Percentiles rank a stretch among this genome's conserved stretches.
phyloP scores from a whole-genome alignment of 2,888 invertebrate genomes.

The Onthophagus sagittarius region DNA sequence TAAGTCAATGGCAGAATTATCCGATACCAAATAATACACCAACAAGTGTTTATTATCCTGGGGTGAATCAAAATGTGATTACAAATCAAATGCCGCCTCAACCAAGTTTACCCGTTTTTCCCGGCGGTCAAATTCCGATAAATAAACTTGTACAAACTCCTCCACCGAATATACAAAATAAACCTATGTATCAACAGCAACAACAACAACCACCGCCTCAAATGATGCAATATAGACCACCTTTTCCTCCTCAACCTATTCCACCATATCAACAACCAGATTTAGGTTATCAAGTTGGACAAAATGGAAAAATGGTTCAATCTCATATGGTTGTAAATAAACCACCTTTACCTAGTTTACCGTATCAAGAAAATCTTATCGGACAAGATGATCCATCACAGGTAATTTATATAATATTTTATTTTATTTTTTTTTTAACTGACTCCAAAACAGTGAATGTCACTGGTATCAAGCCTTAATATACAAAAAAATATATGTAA shows the following conservation, averaged over 20 bases:
- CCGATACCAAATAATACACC: constrained; percentile 37
- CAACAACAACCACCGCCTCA: constrained; percentile 9
- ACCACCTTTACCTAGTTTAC: constrained; percentile 35
- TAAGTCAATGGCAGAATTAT: constrained; percentile 53
- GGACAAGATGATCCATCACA: constrained; percentile 18
- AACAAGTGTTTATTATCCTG: constrained; percentile 24
- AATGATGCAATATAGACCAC: constrained; percentile 6
- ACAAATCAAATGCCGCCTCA: constrained; percentile 10
- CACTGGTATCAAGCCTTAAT: no score
- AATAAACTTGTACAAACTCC: constrained; percentile 16
- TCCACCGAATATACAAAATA: constrained; percentile 17
- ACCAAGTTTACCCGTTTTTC: neutral
- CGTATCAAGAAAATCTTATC: constrained; percentile 32
- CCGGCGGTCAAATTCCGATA: constrained; percentile 20
- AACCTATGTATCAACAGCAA: constrained; percentile 14
- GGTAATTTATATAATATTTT: constrained; percentile 2
- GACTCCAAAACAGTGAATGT: no score
- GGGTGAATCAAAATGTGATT: constrained; percentile 7
- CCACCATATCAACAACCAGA: neutral
- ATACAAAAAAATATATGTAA: no score
- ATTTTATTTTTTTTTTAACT: no score
- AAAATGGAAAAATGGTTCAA: neutral
- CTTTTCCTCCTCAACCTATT: constrained; percentile 2
- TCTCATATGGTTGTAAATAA: neutral
- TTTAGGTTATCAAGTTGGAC: neutral